Evolutionary conservation across 1,140 invertebrate species (phyloP).

Genomic region (Drosophila rufa): DNA sequence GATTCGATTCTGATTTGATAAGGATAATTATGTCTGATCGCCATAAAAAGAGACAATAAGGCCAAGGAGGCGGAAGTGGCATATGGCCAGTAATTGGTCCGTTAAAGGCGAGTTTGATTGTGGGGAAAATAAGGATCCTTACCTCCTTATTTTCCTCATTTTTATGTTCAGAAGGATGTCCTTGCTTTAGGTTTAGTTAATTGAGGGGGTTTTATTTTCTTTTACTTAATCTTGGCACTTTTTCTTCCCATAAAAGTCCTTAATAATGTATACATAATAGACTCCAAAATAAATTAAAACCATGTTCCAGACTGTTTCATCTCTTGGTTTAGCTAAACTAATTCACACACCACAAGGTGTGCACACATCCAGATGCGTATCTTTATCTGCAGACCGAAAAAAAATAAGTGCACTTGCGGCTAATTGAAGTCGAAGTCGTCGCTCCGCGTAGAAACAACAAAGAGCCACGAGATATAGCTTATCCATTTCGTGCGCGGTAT

Average conservation of each 20-base stretch:
- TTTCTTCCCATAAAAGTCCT: background rate
- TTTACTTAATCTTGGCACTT: background rate
- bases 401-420: constrained; percentile 40
- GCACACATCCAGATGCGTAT: background rate
- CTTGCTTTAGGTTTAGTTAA: background rate
- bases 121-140: background rate
- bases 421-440: constrained; percentile 39
- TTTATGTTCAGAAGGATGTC: background rate
- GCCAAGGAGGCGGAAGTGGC: constrained; percentile 16
- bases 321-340: background rate
- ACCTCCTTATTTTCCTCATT: too few relatives aligned
- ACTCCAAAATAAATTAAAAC: constrained; percentile 9
- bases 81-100: constrained; percentile 41
- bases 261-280: too few relatives aligned
- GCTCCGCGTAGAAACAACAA: constrained; percentile 26
- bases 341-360: background rate
- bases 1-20: constrained; percentile 68
- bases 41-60: constrained; percentile 48
- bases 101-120: constrained; percentile 7
- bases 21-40: constrained; percentile 59
- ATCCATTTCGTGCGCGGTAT: constrained; percentile 52
- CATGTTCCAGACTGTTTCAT: background rate
- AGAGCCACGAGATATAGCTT: constrained; percentile 21
- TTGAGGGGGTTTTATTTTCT: too few relatives aligned
- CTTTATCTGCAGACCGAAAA: constrained; percentile 22